Conservation (phyloP, 2,113 vertebrate genomes). For the Junco hyemalis region DNA sequence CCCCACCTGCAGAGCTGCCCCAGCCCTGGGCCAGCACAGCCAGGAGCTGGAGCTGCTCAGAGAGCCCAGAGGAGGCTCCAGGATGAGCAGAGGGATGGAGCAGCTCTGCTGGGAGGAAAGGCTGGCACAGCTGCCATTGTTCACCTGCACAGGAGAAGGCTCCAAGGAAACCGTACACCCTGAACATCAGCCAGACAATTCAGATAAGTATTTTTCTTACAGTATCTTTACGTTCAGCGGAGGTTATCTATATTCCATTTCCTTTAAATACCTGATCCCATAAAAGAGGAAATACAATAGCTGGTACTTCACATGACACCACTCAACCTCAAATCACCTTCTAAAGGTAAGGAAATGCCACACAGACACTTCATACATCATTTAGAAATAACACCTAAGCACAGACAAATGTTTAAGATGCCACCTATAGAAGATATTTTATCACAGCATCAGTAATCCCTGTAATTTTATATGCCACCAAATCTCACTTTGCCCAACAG, state of each 20-base stretch:
- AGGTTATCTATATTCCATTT: not conserved
- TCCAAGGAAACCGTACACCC: not conserved
- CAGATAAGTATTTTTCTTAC: not conserved
- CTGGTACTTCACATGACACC: not conserved
- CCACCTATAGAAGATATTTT: not conserved
- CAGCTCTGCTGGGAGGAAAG: not conserved
- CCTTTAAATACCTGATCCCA: constrained; percentile 2
- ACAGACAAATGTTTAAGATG: not conserved
- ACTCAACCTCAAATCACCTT: constrained; percentile 6
- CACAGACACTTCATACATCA: not conserved
- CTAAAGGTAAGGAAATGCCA: not conserved
- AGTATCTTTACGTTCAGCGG: not conserved
- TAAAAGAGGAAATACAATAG: not conserved
- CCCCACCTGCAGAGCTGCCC: not conserved
- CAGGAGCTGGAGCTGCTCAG: not conserved
- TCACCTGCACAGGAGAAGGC: not conserved
- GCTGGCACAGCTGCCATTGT: not conserved
- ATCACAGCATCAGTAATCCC: not conserved
- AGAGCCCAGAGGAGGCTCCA: not conserved
- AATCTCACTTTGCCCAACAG: not conserved
- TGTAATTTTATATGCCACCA: not conserved
- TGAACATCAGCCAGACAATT: not conserved
- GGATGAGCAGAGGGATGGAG: not conserved
- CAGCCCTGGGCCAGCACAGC: not conserved
- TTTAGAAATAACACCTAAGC: constrained; percentile 8